These are phyloP conservation scores for Haliclystus octoradiatus DNA, from an alignment of 30 jellyfish, hydroid and myxozoan species.

Conservation along the genomic window DNA sequence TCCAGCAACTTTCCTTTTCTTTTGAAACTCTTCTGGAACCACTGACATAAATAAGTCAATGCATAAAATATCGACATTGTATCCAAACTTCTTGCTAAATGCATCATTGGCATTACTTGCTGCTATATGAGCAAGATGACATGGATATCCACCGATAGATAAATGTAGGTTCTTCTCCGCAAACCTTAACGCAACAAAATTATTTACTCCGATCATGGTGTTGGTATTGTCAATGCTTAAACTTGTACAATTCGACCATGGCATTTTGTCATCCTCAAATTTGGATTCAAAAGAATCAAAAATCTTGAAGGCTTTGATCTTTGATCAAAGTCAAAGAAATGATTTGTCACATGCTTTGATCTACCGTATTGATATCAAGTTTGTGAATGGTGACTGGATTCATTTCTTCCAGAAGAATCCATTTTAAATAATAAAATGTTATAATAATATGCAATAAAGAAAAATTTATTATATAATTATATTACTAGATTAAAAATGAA, in stretches of 20 bases:
- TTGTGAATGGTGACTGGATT: slow-evolving; percentile 38
- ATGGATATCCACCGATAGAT: slow-evolving; percentile 8
- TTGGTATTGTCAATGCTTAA: slow-evolving; percentile 11
- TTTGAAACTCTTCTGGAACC: slow-evolving; percentile 17
- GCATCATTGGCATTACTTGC: slow-evolving; percentile 20
- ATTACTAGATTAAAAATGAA: too few relatives aligned
- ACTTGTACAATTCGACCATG: slow-evolving; percentile 6
- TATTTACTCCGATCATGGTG: slow-evolving; percentile 35
- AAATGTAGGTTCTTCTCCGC: neutral
- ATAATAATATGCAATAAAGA: too few relatives aligned
- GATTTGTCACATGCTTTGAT: slow-evolving; percentile 12
- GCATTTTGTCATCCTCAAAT: slow-evolving; percentile 5
- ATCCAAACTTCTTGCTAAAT: neutral
- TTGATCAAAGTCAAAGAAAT: slow-evolving; percentile 35
- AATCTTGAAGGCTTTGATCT: slow-evolving; percentile 15
- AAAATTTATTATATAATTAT: too few relatives aligned
- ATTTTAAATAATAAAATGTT: too few relatives aligned
- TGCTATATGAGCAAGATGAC: slow-evolving; percentile 14
- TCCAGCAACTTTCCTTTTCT: slow-evolving; percentile 7
- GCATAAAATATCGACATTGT: neutral
- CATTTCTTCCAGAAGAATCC: slow-evolving; percentile 44
- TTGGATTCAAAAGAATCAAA: neutral
- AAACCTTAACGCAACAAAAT: slow-evolving; percentile 28
- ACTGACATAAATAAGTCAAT: neutral
- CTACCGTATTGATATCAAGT: slow-evolving; percentile 44